A percentile compares a stretch with the other conserved stretches of the same genome.
Evolutionary conservation across 2,888 invertebrate genomes (phyloP).

Genomic region (Trichacis sp.): DNA sequence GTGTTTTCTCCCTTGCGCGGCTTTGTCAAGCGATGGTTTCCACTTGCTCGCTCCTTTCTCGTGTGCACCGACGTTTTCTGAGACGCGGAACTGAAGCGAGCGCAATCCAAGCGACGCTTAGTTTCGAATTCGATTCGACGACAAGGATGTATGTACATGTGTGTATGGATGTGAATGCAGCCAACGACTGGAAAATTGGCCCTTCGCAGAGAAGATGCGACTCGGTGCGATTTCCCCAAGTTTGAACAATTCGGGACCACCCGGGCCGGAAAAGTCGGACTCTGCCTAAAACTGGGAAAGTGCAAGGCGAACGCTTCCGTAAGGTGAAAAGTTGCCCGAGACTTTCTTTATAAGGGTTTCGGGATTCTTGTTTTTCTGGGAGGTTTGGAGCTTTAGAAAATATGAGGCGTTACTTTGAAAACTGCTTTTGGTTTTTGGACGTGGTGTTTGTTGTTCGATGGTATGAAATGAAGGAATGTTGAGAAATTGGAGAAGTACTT

Average conservation of each 20-base stretch:
- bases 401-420: too few species aligned
- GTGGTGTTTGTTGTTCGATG: too few species aligned
- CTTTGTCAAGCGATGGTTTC: too few species aligned
- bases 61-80: slow-evolving; percentile 19
- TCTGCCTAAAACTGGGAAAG: neutral
- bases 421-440: too few species aligned
- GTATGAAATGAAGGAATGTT: too few species aligned
- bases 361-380: too few species aligned
- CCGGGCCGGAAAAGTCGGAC: slow-evolving; percentile 25
- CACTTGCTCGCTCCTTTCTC: neutral
- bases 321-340: too few species aligned
- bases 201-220: slow-evolving; percentile 25
- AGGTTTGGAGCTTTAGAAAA: too few species aligned
- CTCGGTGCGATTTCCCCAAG: slow-evolving; percentile 1
- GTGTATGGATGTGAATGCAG: slow-evolving; percentile 11
- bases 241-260: slow-evolving; percentile 16
- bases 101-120: slow-evolving; percentile 2
- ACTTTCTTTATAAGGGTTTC: too few species aligned
- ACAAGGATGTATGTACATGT: slow-evolving; percentile 11
- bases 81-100: slow-evolving; percentile 24
- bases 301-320: neutral
- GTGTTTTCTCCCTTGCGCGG: neutral
- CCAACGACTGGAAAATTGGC: slow-evolving; percentile 32
- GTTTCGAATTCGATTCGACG: slow-evolving; percentile 31
- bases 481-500: too few species aligned